Base-by-base conservation (phyloP, 2,888 invertebrate species). In the Lamproptera curius region DNA sequence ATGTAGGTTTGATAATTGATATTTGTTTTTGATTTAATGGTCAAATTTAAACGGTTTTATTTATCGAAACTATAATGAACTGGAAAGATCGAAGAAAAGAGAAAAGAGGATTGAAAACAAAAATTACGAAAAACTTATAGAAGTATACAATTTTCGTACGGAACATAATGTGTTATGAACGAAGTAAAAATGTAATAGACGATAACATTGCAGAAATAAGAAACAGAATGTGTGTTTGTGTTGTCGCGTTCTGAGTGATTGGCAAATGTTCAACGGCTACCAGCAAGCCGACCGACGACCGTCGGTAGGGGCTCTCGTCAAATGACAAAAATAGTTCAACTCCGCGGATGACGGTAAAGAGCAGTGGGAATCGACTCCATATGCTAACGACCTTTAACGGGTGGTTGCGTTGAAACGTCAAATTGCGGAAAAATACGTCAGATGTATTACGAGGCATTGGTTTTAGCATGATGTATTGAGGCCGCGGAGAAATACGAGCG, bases 341-440 rank as follows among this genome's bases (percentile, higher is more conserved):
- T 31, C 35, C 35, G 15, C 38, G 34, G 20, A 41, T 23, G 28
- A 38, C 28, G 37, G 42, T 37, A 23, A 42, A 17, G 38, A 17
- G 28, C 14, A 14, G 14, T 35, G 42, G 34, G 20, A 43, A 37
- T 42, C 31, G 20, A 42, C 42, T 47, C 42, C 33, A 39, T 15
- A 47, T 38, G 47, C 37, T 37, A 47, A 42, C 42, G 42, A 42
- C 42, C 47, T 33, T 20, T 37, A 15, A 15, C 37, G 16, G n/a
- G 15, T 6, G 3, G 20, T 20, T 20, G 37, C 20, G 42, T 15
- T 39, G 43, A 43, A 39, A 47, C 20, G 20, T 42, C 23, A 33
- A 34, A 26, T 14, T 9, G 20, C 35, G 35, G 35, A 39, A 40
- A 40, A 40, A 39, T 36, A 36, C 40, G 31, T 2, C 40, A 20